A percentile compares a stretch with the other conserved stretches of the same genome.
phyloP scores from a whole-genome alignment of 2,113 vertebrate genomes.

The Barnardius zonarius region DNA sequence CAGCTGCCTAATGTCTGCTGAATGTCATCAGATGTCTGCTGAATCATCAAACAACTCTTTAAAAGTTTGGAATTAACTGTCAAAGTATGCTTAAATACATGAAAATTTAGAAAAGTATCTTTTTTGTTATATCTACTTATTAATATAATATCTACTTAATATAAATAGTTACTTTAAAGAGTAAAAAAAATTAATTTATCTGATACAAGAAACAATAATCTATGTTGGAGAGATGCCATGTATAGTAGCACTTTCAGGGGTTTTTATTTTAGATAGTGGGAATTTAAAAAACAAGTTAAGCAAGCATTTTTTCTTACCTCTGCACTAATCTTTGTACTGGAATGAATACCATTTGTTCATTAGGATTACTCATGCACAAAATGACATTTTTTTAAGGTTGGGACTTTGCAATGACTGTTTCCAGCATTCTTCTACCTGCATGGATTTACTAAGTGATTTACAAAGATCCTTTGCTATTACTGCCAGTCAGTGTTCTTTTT shows the following conservation, averaged over 20 bases:
- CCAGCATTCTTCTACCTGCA: not conserved
- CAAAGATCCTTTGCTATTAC: not conserved
- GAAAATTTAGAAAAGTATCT: not conserved
- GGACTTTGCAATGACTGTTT: not conserved
- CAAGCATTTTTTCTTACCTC: not conserved
- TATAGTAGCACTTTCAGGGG: not conserved
- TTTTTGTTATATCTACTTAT: not conserved
- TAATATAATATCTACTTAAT: not conserved
- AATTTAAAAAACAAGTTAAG: not conserved
- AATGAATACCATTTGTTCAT: not conserved
- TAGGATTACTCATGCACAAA: not conserved
- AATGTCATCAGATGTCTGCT: not conserved
- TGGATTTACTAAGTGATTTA: not conserved
- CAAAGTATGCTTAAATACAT: not conserved
- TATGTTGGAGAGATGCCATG: not conserved
- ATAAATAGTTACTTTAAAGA: not conserved
- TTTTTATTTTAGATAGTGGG: not conserved
- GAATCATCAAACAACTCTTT: not conserved
- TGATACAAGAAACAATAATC: not conserved
- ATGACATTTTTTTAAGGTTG: not conserved
- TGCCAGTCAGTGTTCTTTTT: not conserved
- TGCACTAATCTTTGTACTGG: not conserved
- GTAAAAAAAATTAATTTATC: not conserved
- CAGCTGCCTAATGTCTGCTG: not conserved
- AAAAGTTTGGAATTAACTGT: not conserved